Conservation (phyloP, 2,888 invertebrate genomes). For the Clanis bilineata region DNA sequence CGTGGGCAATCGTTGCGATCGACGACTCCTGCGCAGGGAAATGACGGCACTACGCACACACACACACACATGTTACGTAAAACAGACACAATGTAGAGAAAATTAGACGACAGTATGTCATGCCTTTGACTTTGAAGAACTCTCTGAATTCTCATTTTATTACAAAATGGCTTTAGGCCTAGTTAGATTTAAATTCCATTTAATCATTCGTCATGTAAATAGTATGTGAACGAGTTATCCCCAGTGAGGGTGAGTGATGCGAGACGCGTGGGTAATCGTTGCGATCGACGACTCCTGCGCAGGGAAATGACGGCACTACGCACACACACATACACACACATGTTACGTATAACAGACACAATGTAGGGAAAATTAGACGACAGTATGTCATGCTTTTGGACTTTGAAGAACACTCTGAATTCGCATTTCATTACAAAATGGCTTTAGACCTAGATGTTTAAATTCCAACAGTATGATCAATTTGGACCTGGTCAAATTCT, state of each 20-base stretch:
- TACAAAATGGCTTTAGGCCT: too few species aligned
- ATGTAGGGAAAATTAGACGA: background rate
- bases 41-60: constrained; percentile 54
- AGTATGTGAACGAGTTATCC: constrained; percentile 71
- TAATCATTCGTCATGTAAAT: constrained; percentile 78
- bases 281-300: constrained; percentile 76
- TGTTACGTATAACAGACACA: background rate
- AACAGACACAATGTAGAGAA: background rate
- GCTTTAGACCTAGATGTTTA: too few species aligned
- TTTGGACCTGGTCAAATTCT: too few species aligned
- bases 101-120: background rate
- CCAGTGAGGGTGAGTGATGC: constrained; percentile 76
- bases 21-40: constrained; percentile 73
- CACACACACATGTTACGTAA: background rate
- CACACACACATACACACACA: constrained; percentile 23
- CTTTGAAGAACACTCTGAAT: too few species aligned
- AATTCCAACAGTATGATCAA: too few species aligned
- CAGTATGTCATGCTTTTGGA: background rate
- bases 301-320: constrained; percentile 63
- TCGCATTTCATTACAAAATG: too few species aligned
- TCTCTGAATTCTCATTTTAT: too few species aligned
- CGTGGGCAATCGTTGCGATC: constrained; percentile 79
- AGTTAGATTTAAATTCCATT: too few species aligned
- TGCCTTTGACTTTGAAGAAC: too few species aligned
- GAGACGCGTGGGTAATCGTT: constrained; percentile 80